phyloP scores from a whole-genome alignment of 2,888 invertebrate species.

The Pedicia rivosa region DNA sequence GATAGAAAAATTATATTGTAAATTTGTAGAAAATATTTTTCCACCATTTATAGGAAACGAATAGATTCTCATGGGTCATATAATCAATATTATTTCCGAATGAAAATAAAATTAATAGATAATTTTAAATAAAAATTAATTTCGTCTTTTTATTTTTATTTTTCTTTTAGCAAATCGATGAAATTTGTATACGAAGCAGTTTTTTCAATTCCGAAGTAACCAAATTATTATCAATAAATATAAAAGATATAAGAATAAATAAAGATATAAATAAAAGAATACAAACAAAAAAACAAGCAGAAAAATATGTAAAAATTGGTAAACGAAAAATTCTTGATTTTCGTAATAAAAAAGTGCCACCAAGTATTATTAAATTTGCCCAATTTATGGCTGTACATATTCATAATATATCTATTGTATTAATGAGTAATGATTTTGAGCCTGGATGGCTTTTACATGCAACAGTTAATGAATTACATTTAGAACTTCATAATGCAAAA shows the following conservation, averaged over 20 bases:
- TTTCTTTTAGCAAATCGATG: slow-evolving; percentile 58
- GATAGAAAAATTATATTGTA: no score
- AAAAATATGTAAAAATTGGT: background rate
- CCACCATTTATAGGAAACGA: no score
- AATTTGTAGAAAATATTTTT: no score
- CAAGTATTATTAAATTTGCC: slow-evolving; percentile 64
- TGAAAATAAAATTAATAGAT: no score
- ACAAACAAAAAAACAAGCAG: background rate
- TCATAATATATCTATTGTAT: slow-evolving; percentile 49
- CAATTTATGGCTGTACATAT: slow-evolving; percentile 82
- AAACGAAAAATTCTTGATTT: slow-evolving; percentile 40
- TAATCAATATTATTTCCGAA: no score
- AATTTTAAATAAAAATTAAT: background rate
- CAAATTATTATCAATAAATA: slow-evolving; percentile 66
- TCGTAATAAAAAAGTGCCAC: slow-evolving; percentile 58
- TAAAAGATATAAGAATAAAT: slow-evolving; percentile 63
- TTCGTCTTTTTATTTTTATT: slow-evolving; percentile 5
- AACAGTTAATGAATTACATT: slow-evolving; percentile 48
- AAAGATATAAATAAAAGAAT: slow-evolving; percentile 47
- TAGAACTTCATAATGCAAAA: slow-evolving; percentile 52
- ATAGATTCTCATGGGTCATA: no score
- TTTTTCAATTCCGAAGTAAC: slow-evolving; percentile 78
- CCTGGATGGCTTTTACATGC: slow-evolving; percentile 55
- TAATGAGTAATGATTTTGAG: slow-evolving; percentile 41
- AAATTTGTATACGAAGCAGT: slow-evolving; percentile 71